These are phyloP conservation scores for Neoniphon sammara DNA, from an alignment of 2,797 vertebrate genomes.

Conservation along the genomic window DNA sequence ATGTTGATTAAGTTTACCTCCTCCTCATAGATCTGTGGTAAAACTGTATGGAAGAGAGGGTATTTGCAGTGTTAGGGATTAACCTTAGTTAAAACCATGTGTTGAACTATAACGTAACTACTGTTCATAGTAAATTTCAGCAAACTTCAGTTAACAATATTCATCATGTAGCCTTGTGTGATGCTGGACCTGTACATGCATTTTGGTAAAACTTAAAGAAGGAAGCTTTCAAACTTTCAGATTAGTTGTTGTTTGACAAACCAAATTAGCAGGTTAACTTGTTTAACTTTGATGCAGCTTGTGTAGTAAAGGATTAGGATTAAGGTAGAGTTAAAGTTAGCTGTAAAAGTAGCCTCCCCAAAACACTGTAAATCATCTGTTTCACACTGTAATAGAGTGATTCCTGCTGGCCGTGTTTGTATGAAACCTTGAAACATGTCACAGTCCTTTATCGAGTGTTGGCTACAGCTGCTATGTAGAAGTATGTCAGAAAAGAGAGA, in stretches of 20 bases:
- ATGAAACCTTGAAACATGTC: neutral
- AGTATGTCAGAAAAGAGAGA: constrained; percentile 16
- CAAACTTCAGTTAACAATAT: neutral
- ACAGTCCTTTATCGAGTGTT: neutral
- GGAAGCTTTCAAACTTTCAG: neutral
- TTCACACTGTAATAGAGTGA: neutral
- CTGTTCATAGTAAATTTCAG: neutral
- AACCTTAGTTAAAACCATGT: neutral
- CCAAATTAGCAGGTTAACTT: neutral
- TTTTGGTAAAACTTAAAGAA: too few species aligned
- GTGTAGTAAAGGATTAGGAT: neutral
- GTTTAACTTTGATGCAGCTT: neutral
- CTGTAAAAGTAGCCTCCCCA: neutral
- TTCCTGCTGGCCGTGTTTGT: neutral
- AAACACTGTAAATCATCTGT: neutral
- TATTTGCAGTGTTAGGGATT: neutral
- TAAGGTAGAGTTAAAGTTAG: too few species aligned
- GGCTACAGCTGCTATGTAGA: neutral
- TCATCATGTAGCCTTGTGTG: neutral
- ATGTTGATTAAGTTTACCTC: constrained; percentile 17
- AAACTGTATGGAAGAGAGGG: neutral
- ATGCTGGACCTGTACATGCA: too few species aligned
- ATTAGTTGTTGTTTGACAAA: neutral
- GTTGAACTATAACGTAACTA: neutral
- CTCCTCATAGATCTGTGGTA: neutral